Conservation (phyloP, 2,888 invertebrate genomes). For the Melieria picta region DNA sequence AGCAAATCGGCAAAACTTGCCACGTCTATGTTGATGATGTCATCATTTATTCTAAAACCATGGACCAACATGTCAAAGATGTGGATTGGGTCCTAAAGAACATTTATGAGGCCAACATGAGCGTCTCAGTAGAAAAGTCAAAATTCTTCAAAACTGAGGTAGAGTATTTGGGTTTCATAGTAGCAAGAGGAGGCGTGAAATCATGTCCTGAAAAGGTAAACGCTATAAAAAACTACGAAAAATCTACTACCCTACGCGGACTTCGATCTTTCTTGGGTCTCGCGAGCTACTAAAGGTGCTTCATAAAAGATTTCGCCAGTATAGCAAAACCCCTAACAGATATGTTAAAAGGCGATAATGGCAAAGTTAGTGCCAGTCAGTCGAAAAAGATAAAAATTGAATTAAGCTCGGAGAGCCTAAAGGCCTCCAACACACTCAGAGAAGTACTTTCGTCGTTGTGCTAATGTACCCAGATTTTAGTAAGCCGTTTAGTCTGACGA, state of each 20-base stretch:
- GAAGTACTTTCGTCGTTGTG: no score
- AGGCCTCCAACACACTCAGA: no score
- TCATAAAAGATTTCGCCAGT: no score
- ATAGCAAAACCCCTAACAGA: no score
- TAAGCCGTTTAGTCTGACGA: no score
- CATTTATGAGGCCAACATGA: constrained; percentile 4
- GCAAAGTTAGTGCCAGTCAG: no score
- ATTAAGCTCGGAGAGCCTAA: no score
- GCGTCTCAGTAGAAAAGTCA: constrained; percentile 9
- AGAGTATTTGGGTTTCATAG: constrained; percentile 6
- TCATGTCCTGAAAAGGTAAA: constrained; percentile 9
- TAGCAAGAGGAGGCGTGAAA: not conserved
- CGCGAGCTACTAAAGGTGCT: no score
- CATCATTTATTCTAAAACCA: constrained; percentile 4
- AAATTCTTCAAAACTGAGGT: constrained; percentile 16
- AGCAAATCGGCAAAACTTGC: constrained; percentile 8
- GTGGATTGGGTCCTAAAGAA: not conserved
- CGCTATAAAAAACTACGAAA: constrained; percentile 2
- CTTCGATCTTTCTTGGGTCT: no score
- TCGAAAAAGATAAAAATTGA: no score
- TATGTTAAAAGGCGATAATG: no score
- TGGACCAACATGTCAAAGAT: constrained; percentile 1
- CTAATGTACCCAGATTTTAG: no score
- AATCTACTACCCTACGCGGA: not conserved
- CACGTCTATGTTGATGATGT: constrained; percentile 1